These are phyloP conservation scores for Busseola fusca DNA, from an alignment of 2,888 invertebrate genomes.

Conservation along the genomic window DNA sequence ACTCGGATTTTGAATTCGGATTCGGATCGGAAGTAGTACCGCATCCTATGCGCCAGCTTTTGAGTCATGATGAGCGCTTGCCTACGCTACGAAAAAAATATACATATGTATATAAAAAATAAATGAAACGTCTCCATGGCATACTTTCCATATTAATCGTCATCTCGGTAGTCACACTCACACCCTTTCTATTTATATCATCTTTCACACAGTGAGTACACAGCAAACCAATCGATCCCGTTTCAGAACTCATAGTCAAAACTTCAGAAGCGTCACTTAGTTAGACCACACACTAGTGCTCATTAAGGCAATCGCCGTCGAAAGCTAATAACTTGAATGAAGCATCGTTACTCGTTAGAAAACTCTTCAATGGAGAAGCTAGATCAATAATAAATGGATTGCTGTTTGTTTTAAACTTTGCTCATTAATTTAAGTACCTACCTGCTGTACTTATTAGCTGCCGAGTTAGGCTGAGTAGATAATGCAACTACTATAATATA, in stretches of 20 bases:
- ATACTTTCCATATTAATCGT: not conserved
- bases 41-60: not conserved
- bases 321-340: constrained; percentile 58
- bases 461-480: constrained; percentile 6
- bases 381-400: constrained; percentile 47
- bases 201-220: not conserved
- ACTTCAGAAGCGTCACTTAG: constrained; percentile 48
- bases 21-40: no score
- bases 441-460: constrained; percentile 25
- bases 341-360: constrained; percentile 44
- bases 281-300: constrained; percentile 35
- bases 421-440: constrained; percentile 26
- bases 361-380: constrained; percentile 56
- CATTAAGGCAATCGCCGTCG: constrained; percentile 53
- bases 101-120: not conserved
- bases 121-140: not conserved
- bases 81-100: not conserved
- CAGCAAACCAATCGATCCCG: not conserved
- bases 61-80: no score
- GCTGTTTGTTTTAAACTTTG: constrained; percentile 49
- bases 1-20: no score
- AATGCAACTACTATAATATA: not conserved
- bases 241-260: constrained; percentile 1
- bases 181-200: not conserved
- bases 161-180: not conserved